Evolutionary conservation across 2,888 invertebrate genomes (phyloP), one percentile per base, ranked within the genome.

Genomic region (Chloroclystis v-ata): DNA sequence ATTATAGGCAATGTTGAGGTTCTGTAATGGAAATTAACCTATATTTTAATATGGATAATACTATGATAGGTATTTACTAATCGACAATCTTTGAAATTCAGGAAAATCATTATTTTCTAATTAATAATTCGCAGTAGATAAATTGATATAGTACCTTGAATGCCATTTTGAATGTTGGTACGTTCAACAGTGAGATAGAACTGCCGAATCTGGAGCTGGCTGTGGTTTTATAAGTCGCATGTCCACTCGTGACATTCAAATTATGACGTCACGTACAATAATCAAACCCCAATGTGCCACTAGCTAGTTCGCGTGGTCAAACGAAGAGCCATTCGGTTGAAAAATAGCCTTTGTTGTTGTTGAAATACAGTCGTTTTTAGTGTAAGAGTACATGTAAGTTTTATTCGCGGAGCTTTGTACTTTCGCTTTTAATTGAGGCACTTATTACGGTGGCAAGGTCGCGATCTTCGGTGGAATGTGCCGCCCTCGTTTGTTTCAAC

Each of bases 401-500:
- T n/a, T 16, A 63, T 59, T 57, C 60, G 64, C 67, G 54, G 63
- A 76, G 70, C 72, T 73, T 74, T 70, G 72, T 69, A 78, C 82
- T 82, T 82, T 82, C 79, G 71, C 73, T 82, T 80, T 78, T 73
- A 76, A 75, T 75, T 75, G 67, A 69, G 61, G 65, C 14, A 10
- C 16, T 14, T 61, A 56, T 60, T 37, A 32, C 44, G 47, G 57
- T 67, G 61, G 64, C 77, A 79, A 81, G 82, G 82, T 74, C 75
- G 60, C 56, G 72, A 63, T 72, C 67, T 64, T 69, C 66, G 55
- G 26, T 40, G 65, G 66, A 65, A 72, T 69, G 64, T 61, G 45
- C 33, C 41, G 39, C 28, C 45, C 40, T 41, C 49, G 40, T 44
- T 43, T 45, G 45, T 44, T 43, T 32, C 42, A 28, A 51, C 39